Percentiles rank a stretch among this genome's conserved stretches.
These are phyloP conservation scores for Narcine bancroftii DNA, from an alignment of 2,113 vertebrate species.

Conservation along the genomic window DNA sequence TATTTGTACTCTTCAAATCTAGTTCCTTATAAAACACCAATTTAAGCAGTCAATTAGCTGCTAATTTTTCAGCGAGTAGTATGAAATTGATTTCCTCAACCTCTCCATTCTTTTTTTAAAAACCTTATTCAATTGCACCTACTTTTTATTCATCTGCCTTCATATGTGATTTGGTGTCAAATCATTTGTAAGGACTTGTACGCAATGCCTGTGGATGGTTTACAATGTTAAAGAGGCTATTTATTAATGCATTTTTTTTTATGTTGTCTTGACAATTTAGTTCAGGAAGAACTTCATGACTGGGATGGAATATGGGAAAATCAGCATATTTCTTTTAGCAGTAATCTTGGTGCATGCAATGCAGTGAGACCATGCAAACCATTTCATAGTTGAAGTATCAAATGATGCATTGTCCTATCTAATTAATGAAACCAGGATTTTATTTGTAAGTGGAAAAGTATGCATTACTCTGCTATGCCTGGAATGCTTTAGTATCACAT, in stretches of 20 bases:
- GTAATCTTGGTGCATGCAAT: not conserved
- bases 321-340: not conserved
- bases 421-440: not conserved
- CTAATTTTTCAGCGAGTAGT: too few species aligned
- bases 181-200: too few species aligned
- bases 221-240: too few species aligned
- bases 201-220: too few species aligned
- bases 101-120: too few species aligned
- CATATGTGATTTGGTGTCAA: too few species aligned
- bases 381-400: not conserved
- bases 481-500: not conserved
- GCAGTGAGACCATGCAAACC: not conserved
- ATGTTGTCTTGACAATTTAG: not conserved
- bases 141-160: too few species aligned
- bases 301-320: not conserved
- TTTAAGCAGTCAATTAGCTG: too few species aligned
- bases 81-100: too few species aligned
- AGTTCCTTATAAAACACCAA: too few species aligned
- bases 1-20: too few species aligned
- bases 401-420: not conserved
- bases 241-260: not conserved
- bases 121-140: too few species aligned
- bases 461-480: not conserved
- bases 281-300: not conserved
- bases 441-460: not conserved